Evolutionary conservation across 2,797 vertebrate species (phyloP), one percentile per base, ranked within the genome.

Genomic region (Oreortyx pictus): DNA sequence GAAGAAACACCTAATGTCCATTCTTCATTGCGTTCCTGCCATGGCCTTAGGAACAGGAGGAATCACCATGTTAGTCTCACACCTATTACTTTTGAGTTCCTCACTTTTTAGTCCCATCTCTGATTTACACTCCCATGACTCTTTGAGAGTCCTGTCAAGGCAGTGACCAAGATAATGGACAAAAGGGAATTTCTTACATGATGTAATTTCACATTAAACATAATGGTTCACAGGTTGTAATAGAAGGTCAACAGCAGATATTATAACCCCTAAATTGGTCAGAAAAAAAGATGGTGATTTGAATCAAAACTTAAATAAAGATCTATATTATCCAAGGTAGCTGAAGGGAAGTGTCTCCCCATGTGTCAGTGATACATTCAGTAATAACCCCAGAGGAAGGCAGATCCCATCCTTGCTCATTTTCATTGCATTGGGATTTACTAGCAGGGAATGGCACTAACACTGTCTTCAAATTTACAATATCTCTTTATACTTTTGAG

Each of bases 301-400:
- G 91, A 97, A 81, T 94, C 76, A 95, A 96, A 95, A 94, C 95
- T 95, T 95, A 96, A 97, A 96, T 96, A 95, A 88, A 96, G 87
- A 79, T 85, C 81, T 54, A 39, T 82, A 65, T 11, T 39, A 96
- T 92, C 77, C 71, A 84, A 93, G 57, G 68, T 33, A 93, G 27
- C 39, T 59, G 71, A 75, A 81, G 47, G 64, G 50, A 92, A 86
- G 77, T 75, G 44, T 62, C 46, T 71, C 54, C 44, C n/a, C 56
- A 20, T 24, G 4, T 93, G 71, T 86, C 89, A 76, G 77, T 52
- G n/a, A 59, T 52, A 59, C 2, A 23, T 25, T 39, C 62, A 27
- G 43, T 93, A 60, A 83, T 70, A 88, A 86, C 31, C 50, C 70
- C 49, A 85, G 35, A 87, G 57, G 50, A 89, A 84, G 66, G 49